Evolutionary conservation across 53 echinoderm and acorn worm species (phyloP), one percentile per base, ranked within the genome.

Genomic region (Mesocentrotus franciscanus): DNA sequence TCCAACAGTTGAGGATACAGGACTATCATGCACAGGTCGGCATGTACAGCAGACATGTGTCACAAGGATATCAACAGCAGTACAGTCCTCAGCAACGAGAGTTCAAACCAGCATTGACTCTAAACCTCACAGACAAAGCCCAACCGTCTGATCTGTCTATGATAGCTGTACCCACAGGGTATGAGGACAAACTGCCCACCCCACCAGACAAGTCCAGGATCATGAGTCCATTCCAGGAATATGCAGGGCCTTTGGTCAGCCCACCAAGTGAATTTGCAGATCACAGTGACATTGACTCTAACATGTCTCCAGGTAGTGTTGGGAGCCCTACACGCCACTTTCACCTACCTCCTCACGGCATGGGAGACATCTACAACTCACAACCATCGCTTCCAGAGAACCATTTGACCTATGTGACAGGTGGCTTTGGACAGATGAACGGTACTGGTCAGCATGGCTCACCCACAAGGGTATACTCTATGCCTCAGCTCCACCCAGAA

Each of bases 251-350:
- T 64, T 85, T 97, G 60, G 94, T 98, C 57, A 96, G 98, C 85
- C 98, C 98, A 58, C 98, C 98, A 1, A 98, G 98, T 95, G 98
- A 97, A 90, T 98, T 98, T 96, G 98, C 98, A 8, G 98, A 98
- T 90, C 97, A 96, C n/a, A 98, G 97, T 90, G 97, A 97, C 92
- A 96, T 98, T 79, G 98, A 98, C 83, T 98, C 98, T 61, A 98
- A 96, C 85, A 92, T 98, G 75, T 98, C 98, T 11, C 98, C 98
- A 22, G 96, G 95, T 62, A 98, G 97, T 81, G 68, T 97, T 30
- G 97, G 97, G 12, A 98, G 98, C 94, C 98, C 98, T 42, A 95
- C 98, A n/a, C 96, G 90, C 20, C 97, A 97, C 33, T 98, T 96
- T 90, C 96, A 96, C 59, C 94, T 97, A 42, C 97, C 97, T 16